Conservation (phyloP, 2,888 invertebrate species). For the Dynastes hyllus region DNA sequence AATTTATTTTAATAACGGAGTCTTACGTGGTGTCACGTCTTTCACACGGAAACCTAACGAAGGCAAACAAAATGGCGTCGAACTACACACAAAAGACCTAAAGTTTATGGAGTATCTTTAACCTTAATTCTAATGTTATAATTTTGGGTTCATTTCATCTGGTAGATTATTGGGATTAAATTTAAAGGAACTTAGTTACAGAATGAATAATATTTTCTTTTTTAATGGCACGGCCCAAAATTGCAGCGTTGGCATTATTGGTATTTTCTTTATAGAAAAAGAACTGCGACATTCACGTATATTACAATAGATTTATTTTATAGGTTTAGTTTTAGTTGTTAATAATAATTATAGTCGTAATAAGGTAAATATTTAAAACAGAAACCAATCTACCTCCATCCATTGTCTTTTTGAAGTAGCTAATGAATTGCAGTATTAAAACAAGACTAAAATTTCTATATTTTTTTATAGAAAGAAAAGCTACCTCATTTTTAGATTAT, state of each 20-base stretch:
- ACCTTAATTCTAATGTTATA: constrained; percentile 25
- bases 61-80: constrained; percentile 61
- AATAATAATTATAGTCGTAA: constrained; percentile 12
- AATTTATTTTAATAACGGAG: constrained; percentile 37
- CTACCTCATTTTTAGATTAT: too few relatives aligned
- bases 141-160: constrained; percentile 59
- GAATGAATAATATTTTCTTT: not conserved
- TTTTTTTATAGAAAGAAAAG: too few relatives aligned
- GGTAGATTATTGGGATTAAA: constrained; percentile 51
- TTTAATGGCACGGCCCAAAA: constrained; percentile 2
- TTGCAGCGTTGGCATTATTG: constrained; percentile 26
- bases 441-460: not conserved
- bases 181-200: not conserved
- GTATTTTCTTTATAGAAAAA: constrained; percentile 3
- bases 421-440: not conserved
- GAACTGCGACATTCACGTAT: constrained; percentile 40
- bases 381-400: constrained; percentile 44
- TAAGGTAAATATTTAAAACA: constrained; percentile 6
- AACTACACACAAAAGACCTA: constrained; percentile 61
- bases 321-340: constrained; percentile 33
- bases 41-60: not conserved
- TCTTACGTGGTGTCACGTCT: constrained; percentile 35
- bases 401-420: constrained; percentile 13
- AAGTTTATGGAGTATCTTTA: constrained; percentile 57
- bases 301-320: constrained; percentile 38